phyloP scores from a whole-genome alignment of 2,113 vertebrate species.

The Rhinolophus ferrumequinum region DNA sequence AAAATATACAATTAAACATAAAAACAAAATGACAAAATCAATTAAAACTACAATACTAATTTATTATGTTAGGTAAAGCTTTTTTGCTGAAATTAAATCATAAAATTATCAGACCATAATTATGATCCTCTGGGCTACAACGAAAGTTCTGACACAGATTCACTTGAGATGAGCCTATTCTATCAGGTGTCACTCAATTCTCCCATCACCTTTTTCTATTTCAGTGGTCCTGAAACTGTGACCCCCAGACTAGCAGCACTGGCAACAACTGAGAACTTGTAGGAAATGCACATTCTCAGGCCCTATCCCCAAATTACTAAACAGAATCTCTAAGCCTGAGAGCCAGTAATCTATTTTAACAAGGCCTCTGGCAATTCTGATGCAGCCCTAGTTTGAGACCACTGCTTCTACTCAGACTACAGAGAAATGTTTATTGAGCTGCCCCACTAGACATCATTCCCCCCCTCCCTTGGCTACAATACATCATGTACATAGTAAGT shows the following conservation, averaged over 20 bases:
- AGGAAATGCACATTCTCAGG: neutral
- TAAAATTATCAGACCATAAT: neutral
- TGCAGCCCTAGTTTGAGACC: neutral
- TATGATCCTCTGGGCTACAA: neutral
- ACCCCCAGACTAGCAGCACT: neutral
- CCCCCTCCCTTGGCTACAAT: neutral
- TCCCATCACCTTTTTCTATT: neutral
- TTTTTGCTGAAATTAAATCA: constrained; percentile 2
- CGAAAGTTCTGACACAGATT: neutral
- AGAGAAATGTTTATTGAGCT: neutral
- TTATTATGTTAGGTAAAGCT: neutral
- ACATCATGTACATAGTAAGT: neutral
- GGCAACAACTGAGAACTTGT: neutral
- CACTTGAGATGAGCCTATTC: neutral
- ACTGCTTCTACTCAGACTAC: neutral
- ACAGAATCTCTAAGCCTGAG: neutral
- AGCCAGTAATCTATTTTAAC: neutral
- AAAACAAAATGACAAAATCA: constrained; percentile 27
- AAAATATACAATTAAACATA: constrained; percentile 12
- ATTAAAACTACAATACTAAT: neutral
- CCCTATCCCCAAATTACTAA: neutral
- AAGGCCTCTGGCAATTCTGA: neutral
- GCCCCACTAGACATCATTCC: neutral
- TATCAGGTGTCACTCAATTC: neutral
- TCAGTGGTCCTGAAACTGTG: neutral